Conservation (phyloP, 2,797 vertebrate genomes). For the Lagothrix lagotricha region DNA sequence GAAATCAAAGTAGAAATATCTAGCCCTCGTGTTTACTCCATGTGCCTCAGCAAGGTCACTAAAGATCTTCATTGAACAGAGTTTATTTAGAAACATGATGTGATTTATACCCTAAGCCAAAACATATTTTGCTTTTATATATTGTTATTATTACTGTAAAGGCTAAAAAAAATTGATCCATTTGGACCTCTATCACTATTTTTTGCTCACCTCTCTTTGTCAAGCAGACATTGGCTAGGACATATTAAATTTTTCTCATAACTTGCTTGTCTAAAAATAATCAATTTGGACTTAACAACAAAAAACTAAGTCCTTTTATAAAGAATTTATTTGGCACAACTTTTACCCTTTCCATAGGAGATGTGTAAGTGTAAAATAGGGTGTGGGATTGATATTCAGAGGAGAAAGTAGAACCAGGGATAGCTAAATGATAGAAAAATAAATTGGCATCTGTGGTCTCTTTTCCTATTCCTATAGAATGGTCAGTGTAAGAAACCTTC, state of each 20-base stretch:
- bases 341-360: background rate
- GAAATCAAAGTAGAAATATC: background rate
- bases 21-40: rapidly evolving
- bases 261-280: background rate
- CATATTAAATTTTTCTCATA: background rate
- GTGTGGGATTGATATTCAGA: background rate
- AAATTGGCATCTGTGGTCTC: background rate
- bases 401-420: background rate
- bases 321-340: background rate
- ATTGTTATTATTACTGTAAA: background rate
- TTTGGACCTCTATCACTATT: background rate
- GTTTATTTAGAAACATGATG: background rate
- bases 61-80: background rate
- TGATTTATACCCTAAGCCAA: background rate
- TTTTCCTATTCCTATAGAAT: background rate
- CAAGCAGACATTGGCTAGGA: background rate
- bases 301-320: background rate
- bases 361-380: background rate
- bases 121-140: background rate
- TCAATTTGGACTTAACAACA: background rate
- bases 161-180: background rate
- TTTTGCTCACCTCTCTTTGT: background rate
- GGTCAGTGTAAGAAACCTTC: background rate
- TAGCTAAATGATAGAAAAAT: background rate
- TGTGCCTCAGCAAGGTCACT: too few relatives aligned